Conservation (phyloP, 2,797 vertebrate species). For the Myotis pilosus region DNA sequence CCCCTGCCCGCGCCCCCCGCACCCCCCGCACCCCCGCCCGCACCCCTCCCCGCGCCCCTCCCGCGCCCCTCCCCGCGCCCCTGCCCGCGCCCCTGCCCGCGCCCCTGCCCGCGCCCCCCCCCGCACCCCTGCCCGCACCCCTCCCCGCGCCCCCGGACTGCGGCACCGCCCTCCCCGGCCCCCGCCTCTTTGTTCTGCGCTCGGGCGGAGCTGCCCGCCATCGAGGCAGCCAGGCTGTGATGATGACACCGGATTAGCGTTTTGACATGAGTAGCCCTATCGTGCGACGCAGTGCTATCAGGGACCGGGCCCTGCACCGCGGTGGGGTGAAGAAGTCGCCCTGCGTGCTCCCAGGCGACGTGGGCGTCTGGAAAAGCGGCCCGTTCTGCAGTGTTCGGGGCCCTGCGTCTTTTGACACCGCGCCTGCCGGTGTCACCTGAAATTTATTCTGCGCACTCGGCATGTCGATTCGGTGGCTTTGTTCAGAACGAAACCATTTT, state of each 20-base stretch:
- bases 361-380: neutral
- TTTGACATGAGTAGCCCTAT: neutral
- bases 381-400: neutral
- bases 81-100: neutral
- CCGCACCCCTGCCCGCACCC: neutral
- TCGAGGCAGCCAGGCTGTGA: neutral
- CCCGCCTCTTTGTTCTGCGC: conserved; percentile 56
- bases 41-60: neutral
- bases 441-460: neutral
- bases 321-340: neutral
- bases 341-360: neutral
- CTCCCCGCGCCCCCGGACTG: neutral
- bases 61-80: neutral
- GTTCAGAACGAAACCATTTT: neutral
- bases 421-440: neutral
- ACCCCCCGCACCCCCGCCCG: neutral
- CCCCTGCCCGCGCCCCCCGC: neutral
- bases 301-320: neutral
- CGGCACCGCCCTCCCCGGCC: neutral
- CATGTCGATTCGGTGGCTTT: neutral
- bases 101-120: too few species aligned
- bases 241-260: fast-evolving
- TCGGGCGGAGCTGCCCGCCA: neutral
- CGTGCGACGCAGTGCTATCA: neutral
- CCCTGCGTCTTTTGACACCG: neutral